Evolutionary conservation across 1,140 invertebrate genomes (phyloP).

Genomic region (Rhopalosiphum padi): DNA sequence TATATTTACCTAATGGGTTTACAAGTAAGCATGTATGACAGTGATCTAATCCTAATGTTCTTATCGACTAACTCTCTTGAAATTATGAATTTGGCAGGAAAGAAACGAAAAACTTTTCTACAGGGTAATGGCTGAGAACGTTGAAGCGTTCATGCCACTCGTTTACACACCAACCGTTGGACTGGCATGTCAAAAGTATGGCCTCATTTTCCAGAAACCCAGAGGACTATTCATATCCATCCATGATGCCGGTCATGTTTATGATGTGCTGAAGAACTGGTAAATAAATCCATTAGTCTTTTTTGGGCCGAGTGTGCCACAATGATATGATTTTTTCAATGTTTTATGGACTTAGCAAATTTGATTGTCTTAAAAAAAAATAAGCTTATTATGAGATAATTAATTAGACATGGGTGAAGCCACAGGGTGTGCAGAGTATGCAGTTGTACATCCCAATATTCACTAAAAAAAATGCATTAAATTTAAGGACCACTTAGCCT

Average conservation of each 20-base stretch:
- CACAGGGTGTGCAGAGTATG: no score
- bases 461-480: no score
- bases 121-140: conserved; percentile 85
- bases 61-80: neutral
- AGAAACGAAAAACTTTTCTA: conserved; percentile 93
- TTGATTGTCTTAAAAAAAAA: neutral
- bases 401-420: no score
- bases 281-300: conserved; percentile 62
- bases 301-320: neutral
- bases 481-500: no score
- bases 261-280: conserved; percentile 85
- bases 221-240: conserved; percentile 96
- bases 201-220: conserved; percentile 89
- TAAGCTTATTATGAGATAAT: neutral
- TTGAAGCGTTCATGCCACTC: conserved; percentile 86
- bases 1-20: conserved; percentile 81
- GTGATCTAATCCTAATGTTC: neutral
- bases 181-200: conserved; percentile 94
- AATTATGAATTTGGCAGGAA: conserved; percentile 68
- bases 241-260: conserved; percentile 91
- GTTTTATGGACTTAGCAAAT: neutral
- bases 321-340: neutral
- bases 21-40: conserved; percentile 67
- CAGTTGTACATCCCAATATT: no score
- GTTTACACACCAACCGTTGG: conserved; percentile 95